Conservation (phyloP, 2,888 invertebrate species). For the Thereva unica region DNA sequence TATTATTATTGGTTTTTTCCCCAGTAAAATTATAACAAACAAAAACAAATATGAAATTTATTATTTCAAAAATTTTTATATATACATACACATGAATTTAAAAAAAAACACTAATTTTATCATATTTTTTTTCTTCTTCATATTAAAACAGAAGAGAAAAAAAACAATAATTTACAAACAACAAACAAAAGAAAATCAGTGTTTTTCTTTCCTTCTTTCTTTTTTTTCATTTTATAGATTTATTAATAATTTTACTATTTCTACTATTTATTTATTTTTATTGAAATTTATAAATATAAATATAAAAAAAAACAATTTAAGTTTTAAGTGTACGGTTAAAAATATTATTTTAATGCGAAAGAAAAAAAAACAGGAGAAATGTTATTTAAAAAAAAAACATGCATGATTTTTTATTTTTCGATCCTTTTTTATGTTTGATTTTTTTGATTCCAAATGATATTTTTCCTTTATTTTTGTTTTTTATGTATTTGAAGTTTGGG, state of each 20-base stretch:
- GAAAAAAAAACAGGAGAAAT: constrained; percentile 28
- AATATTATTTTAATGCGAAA: constrained; percentile 13
- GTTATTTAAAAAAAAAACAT: constrained; percentile 17
- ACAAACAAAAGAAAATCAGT: constrained; percentile 5
- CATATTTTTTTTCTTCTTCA: constrained; percentile 22
- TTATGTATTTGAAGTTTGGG: not conserved
- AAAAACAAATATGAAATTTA: too few relatives aligned
- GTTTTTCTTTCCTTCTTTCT: constrained; percentile 19
- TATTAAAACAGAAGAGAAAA: constrained; percentile 12
- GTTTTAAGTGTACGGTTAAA: constrained; percentile 11
- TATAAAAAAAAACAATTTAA: not conserved
- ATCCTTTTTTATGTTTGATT: not conserved
- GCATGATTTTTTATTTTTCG: constrained; percentile 16
- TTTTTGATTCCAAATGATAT: not conserved
- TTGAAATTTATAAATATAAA: constrained; percentile 30
- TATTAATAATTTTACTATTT: constrained; percentile 31
- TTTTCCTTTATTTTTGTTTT: not conserved
- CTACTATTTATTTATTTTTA: constrained; percentile 35
- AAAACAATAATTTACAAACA: constrained; percentile 19
- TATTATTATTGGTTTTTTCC: too few relatives aligned
- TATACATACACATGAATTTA: constrained; percentile 12
- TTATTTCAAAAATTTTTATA: too few relatives aligned
- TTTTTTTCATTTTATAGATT: constrained; percentile 1
- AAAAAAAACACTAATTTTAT: constrained; percentile 14
- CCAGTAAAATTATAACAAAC: too few relatives aligned